A percentile compares a stretch with the other conserved stretches of the same genome.
Conservation (phyloP, 2,113 vertebrate genomes). For the Xenopus laevis region DNA sequence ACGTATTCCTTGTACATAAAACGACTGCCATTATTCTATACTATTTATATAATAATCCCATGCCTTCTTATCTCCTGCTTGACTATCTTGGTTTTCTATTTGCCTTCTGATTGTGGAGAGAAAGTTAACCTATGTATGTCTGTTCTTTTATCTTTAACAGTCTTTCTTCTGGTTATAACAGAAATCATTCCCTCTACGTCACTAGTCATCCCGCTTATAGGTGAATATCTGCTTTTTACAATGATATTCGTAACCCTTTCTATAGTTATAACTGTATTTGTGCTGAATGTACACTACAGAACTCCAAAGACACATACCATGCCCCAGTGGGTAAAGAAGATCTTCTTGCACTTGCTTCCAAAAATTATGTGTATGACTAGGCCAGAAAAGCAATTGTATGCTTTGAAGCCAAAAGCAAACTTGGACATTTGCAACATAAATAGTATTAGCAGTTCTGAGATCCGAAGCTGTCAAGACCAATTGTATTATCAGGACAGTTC, state of each 20-base stretch:
- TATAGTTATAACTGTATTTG: slow-evolving; percentile 95
- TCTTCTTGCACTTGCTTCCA: slow-evolving; percentile 85
- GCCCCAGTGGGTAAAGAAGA: slow-evolving; percentile 84
- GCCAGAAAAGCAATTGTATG: slow-evolving; percentile 64
- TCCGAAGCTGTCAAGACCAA: slow-evolving; percentile 62
- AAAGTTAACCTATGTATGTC: slow-evolving; percentile 95
- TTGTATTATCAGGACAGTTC: slow-evolving; percentile 63
- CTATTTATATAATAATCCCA: slow-evolving; percentile 96
- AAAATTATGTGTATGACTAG: slow-evolving; percentile 93
- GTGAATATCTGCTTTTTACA: slow-evolving; percentile 96
- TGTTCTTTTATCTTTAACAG: slow-evolving; percentile 89
- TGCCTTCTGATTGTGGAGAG: slow-evolving; percentile 93
- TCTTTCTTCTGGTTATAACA: slow-evolving; percentile 96
- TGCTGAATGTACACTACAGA: slow-evolving; percentile 94
- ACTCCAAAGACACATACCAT: slow-evolving; percentile 93
- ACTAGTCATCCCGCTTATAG: slow-evolving; percentile 93
- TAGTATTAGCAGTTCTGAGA: slow-evolving; percentile 52
- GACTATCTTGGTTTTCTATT: slow-evolving; percentile 91
- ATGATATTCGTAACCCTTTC: slow-evolving; percentile 98
- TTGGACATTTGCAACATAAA: too few relatives aligned
- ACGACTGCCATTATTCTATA: slow-evolving; percentile 93
- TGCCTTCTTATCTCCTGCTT: slow-evolving; percentile 95
- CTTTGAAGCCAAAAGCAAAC: slow-evolving; percentile 51
- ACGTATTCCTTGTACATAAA: slow-evolving; percentile 95
- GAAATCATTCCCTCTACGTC: slow-evolving; percentile 97